Percentiles rank a stretch among this genome's conserved stretches.
These are phyloP conservation scores for Rhagologus leucostigma DNA, from an alignment of 2,113 vertebrate species.

Conservation along the genomic window DNA sequence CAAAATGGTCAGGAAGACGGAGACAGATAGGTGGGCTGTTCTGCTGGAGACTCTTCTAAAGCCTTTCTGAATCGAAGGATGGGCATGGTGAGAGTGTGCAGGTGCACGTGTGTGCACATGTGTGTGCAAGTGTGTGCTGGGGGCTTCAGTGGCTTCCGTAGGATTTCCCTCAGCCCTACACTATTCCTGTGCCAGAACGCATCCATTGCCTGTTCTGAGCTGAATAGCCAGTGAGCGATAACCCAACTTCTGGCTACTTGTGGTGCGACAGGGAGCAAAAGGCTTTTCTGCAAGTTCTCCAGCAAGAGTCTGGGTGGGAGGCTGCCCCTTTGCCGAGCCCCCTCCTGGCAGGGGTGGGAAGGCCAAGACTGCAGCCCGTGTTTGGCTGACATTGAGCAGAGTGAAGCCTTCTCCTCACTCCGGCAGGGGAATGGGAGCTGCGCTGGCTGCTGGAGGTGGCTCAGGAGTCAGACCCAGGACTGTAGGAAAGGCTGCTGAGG, in stretches of 20 bases:
- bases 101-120: rapidly evolving
- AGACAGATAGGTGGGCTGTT: not conserved
- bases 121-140: rapidly evolving
- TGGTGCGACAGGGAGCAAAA: not conserved
- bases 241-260: not conserved
- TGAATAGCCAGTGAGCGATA: not conserved
- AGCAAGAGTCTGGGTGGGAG: not conserved
- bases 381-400: not conserved
- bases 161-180: not conserved
- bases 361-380: not conserved
- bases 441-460: rapidly evolving
- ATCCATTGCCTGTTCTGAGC: not conserved
- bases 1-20: rapidly evolving
- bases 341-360: not conserved
- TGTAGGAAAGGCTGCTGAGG: rapidly evolving
- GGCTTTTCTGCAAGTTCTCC: not conserved
- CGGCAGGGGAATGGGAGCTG: rapidly evolving
- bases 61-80: rapidly evolving
- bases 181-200: not conserved
- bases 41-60: not conserved
- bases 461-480: not conserved
- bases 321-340: not conserved
- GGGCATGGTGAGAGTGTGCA: rapidly evolving
- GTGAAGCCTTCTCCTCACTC: not conserved
- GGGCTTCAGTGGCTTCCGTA: rapidly evolving